phyloP scores from a whole-genome alignment of 2,797 vertebrate species.

The Danio aesculapii region DNA sequence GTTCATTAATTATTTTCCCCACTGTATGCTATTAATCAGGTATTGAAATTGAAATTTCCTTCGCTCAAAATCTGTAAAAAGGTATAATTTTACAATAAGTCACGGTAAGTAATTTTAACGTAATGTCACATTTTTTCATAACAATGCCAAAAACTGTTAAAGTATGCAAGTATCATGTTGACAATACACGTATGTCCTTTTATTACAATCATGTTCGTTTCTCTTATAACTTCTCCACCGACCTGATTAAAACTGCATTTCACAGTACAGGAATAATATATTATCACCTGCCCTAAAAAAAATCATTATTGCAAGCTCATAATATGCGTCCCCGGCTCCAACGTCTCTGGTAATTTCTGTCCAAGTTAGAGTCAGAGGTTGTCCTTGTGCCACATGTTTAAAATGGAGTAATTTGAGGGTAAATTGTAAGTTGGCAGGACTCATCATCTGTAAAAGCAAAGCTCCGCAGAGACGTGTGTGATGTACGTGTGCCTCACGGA shows the following conservation, averaged over 20 bases:
- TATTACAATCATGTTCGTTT: not conserved
- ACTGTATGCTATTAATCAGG: no score
- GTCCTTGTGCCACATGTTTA: conserved; percentile 57
- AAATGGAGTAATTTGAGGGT: conserved; percentile 56
- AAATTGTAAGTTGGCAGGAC: conserved; percentile 59
- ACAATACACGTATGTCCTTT: not conserved
- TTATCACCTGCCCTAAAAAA: conserved; percentile 14
- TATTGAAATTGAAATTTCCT: no score
- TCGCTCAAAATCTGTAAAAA: no score
- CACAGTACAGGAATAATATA: not conserved
- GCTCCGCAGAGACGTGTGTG: conserved; percentile 52
- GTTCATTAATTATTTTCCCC: no score
- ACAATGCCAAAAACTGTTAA: no score
- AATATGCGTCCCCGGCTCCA: conserved; percentile 1
- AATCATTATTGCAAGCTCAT: conserved; percentile 20
- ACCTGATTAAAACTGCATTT: not conserved
- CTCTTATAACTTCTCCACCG: not conserved
- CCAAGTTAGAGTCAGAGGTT: conserved; percentile 45
- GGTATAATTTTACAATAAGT: no score
- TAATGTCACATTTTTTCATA: no score
- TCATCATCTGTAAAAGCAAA: conserved; percentile 54
- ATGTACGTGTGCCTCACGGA: conserved; percentile 51
- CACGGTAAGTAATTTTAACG: no score
- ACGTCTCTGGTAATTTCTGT: conserved; percentile 41
- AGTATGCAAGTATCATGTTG: not conserved